These are phyloP conservation scores for Saturnia japonica DNA, from an alignment of 2,888 invertebrate species.

Conservation along the genomic window DNA sequence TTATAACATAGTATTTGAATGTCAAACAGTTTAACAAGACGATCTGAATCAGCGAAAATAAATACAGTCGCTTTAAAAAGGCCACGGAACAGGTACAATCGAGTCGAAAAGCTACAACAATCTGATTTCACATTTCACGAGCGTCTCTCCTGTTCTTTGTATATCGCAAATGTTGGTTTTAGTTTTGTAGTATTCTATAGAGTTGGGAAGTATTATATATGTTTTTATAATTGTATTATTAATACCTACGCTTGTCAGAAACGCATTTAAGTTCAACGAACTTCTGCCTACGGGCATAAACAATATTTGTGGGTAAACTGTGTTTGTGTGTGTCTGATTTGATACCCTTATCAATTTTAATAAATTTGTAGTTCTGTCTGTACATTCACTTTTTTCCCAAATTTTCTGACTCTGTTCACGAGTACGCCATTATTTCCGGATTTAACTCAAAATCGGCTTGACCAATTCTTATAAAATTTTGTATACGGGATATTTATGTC, in stretches of 20 bases:
- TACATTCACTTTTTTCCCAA: too few relatives aligned
- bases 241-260: neutral
- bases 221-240: neutral
- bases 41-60: constrained; percentile 12
- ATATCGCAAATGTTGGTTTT: constrained; percentile 37
- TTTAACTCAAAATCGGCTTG: too few relatives aligned
- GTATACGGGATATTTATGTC: too few relatives aligned
- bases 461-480: too few relatives aligned
- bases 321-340: neutral
- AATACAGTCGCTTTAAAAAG: constrained; percentile 1
- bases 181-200: constrained; percentile 30
- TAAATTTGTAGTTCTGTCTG: too few relatives aligned
- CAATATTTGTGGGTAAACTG: neutral
- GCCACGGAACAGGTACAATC: constrained; percentile 40
- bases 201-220: constrained; percentile 29
- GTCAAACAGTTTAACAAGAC: constrained; percentile 31
- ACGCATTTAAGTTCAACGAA: neutral
- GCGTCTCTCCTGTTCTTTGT: constrained; percentile 41
- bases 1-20: constrained; percentile 24
- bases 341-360: too few relatives aligned
- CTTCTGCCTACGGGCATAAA: neutral
- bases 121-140: constrained; percentile 69
- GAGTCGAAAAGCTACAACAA: constrained; percentile 52
- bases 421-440: too few relatives aligned
- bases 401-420: too few relatives aligned